phyloP scores from a whole-genome alignment of 2,113 vertebrate species.

The Melanostigma gelatinosum region DNA sequence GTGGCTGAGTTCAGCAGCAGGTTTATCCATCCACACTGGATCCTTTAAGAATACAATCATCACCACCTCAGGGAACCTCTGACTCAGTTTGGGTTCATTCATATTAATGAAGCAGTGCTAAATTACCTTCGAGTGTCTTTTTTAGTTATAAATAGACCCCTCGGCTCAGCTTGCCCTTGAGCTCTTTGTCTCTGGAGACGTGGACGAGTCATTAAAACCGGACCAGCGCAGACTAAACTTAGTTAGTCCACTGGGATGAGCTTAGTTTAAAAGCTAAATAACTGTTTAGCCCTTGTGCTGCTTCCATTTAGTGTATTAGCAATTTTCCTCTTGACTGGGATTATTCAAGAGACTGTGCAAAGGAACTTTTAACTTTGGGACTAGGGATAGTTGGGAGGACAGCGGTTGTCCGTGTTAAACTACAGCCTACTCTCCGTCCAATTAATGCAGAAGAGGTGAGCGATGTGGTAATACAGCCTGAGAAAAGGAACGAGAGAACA shows the following conservation, averaged over 20 bases:
- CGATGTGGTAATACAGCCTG: neutral
- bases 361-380: constrained; percentile 3
- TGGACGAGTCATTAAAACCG: constrained; percentile 19
- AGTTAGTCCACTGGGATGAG: constrained; percentile 13
- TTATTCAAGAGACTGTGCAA: constrained; percentile 36
- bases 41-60: constrained; percentile 48
- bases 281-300: neutral
- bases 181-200: constrained; percentile 33
- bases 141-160: constrained; percentile 25
- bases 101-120: constrained; percentile 59
- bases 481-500: constrained; percentile 1
- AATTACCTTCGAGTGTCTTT: constrained; percentile 40
- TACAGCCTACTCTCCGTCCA: neutral
- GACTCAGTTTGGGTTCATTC: constrained; percentile 58
- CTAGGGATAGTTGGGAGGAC: neutral
- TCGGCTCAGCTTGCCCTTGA: constrained; percentile 37
- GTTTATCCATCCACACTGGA: constrained; percentile 40
- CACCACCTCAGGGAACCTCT: constrained; percentile 37
- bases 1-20: constrained; percentile 28
- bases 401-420: neutral
- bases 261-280: constrained; percentile 32
- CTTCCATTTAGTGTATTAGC: constrained; percentile 17
- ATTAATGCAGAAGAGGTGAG: neutral
- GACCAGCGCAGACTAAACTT: constrained; percentile 2
- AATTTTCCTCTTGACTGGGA: constrained; percentile 24